Percentiles rank a stretch among this genome's conserved stretches.
Evolutionary conservation across 2,797 vertebrate species (phyloP).

Genomic region (Sylvia borin): DNA sequence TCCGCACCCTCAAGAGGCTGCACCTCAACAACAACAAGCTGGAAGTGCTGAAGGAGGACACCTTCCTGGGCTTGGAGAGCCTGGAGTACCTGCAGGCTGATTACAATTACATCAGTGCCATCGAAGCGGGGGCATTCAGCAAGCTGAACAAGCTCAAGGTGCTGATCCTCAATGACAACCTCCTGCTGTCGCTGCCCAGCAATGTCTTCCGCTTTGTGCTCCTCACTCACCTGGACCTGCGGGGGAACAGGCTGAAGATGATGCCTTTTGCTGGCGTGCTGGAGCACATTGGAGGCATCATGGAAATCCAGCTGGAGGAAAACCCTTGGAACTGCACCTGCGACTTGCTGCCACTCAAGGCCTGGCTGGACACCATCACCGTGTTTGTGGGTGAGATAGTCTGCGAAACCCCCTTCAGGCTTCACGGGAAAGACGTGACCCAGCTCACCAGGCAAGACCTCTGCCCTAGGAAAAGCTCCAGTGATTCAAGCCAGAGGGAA

Average conservation of each 20-base stretch:
- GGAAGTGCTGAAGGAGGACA: constrained; percentile 93
- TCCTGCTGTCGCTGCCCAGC: constrained; percentile 90
- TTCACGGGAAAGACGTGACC: constrained; percentile 96
- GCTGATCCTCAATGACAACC: constrained; percentile 96
- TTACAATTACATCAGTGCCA: constrained; percentile 95
- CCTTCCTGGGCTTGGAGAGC: constrained; percentile 91
- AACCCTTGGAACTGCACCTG: constrained; percentile 99
- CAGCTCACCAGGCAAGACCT: constrained; percentile 96
- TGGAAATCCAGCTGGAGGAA: constrained; percentile 98
- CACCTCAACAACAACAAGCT: constrained; percentile 98
- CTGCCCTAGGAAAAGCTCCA: constrained; percentile 88
- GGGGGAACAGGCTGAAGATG: constrained; percentile 93
- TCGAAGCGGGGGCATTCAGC: constrained; percentile 93
- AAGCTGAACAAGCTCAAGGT: constrained; percentile 97
- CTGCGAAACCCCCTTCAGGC: constrained; percentile 94
- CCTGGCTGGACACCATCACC: constrained; percentile 97
- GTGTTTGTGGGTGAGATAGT: constrained; percentile 96
- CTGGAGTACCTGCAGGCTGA: constrained; percentile 97
- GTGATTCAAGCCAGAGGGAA: constrained; percentile 81
- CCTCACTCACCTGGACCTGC: constrained; percentile 95
- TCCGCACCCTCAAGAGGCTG: constrained; percentile 91
- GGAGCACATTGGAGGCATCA: constrained; percentile 97
- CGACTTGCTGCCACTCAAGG: constrained; percentile 93
- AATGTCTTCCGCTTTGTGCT: constrained; percentile 98
- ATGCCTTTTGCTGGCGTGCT: constrained; percentile 95